Conservation (phyloP, 1,140 invertebrate species). For the Rhizoglyphus robini region DNA sequence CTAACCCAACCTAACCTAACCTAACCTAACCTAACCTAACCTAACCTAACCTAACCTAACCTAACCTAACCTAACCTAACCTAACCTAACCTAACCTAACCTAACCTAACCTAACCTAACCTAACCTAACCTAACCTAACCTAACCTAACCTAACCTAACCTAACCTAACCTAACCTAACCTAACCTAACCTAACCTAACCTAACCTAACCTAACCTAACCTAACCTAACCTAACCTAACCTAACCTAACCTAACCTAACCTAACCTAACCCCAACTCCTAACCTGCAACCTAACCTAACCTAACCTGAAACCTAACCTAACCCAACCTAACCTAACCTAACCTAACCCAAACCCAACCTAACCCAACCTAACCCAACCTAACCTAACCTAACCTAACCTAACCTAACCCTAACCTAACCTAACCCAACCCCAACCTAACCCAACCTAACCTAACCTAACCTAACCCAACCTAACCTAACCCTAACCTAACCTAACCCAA, state of each 20-base stretch:
- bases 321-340: constrained; percentile 22
- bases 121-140: constrained; percentile 29
- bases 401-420: too few species aligned
- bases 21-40: constrained; percentile 26
- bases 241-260: constrained; percentile 29
- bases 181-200: constrained; percentile 25
- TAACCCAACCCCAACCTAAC: too few species aligned
- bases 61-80: constrained; percentile 28
- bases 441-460: constrained; percentile 32
- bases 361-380: constrained; percentile 23
- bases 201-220: constrained; percentile 26
- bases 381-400: constrained; percentile 28
- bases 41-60: constrained; percentile 28
- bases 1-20: constrained; percentile 27
- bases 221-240: constrained; percentile 27
- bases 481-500: too few species aligned
- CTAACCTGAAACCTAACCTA: constrained; percentile 21
- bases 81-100: constrained; percentile 27
- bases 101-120: constrained; percentile 29
- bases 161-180: constrained; percentile 32
- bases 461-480: too few species aligned
- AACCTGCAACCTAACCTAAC: not conserved
- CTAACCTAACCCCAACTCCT: constrained; percentile 22
- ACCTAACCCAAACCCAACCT: too few species aligned
- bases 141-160: constrained; percentile 28